phyloP scores from a whole-genome alignment of 1,140 invertebrate species.

The Oncopeltus fasciatus region DNA sequence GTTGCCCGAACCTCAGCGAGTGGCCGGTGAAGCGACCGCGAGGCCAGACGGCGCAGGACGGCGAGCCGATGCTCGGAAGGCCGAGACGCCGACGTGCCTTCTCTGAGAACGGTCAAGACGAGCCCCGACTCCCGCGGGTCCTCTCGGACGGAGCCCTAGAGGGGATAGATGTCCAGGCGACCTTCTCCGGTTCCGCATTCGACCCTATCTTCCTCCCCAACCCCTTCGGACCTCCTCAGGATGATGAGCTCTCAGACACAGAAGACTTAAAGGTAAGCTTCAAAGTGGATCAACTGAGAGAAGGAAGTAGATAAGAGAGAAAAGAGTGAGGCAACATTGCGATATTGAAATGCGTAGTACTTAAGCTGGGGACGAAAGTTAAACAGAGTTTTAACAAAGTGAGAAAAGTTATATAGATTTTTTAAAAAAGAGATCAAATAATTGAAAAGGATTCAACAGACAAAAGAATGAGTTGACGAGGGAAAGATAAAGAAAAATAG shows the following conservation, averaged over 20 bases:
- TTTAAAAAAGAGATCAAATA: too few relatives aligned
- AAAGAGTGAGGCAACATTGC: too few relatives aligned
- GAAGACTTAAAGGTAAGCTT: background rate
- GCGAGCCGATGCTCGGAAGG: background rate
- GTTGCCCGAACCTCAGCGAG: conserved; percentile 24
- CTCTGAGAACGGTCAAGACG: conserved; percentile 22
- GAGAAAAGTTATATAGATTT: too few relatives aligned
- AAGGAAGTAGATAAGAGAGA: too few relatives aligned
- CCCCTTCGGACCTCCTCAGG: conserved; percentile 50
- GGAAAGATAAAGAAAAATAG: too few relatives aligned
- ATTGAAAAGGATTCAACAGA: too few relatives aligned
- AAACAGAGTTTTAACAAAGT: too few relatives aligned
- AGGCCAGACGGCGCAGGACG: background rate
- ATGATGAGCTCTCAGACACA: conserved; percentile 52
- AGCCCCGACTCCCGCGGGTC: conserved; percentile 35
- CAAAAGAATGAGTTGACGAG: too few relatives aligned
- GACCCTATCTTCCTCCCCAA: conserved; percentile 40
- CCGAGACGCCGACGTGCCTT: conserved; percentile 15
- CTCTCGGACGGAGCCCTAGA: conserved; percentile 61
- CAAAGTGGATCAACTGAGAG: too few relatives aligned
- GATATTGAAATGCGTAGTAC: too few relatives aligned
- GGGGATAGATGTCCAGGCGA: conserved; percentile 58
- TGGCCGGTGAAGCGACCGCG: conserved; percentile 22
- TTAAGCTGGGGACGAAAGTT: too few relatives aligned
- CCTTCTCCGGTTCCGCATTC: conserved; percentile 35